Evolutionary conservation across 2,888 invertebrate genomes (phyloP), one percentile per base, ranked within the genome.

Genomic region (Lagria hirta): DNA sequence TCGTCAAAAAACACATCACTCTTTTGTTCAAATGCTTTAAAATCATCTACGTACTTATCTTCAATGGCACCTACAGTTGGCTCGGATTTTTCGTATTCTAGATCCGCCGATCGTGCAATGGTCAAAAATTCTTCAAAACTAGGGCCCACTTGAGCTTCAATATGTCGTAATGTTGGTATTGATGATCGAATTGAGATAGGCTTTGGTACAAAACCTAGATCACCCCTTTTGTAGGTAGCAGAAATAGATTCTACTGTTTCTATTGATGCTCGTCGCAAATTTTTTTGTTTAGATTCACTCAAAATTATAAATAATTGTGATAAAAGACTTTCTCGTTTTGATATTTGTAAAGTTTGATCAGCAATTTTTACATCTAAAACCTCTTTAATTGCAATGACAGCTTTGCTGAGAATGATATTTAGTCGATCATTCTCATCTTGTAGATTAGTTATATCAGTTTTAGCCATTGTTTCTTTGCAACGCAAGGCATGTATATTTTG

Each of bases 181-280:
- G 30, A 46, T 0, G 65, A 57, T 28, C 66, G 49, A 12, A 59
- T 23, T 16, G 66, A 60, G 0, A 66, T 60, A 4, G 68, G 65
- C 57, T 79, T 80, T 0, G 82, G 83, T 48, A 83, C 71, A 51
- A 84, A 82, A 4, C 84, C 84, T 43, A 84, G 75, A 63, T 82
- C 82, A 6, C 84, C 84, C 50, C 78, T 77, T 30, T 75, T 71
- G 54, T 85, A 84, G 12, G 81, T 70, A 7, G 57, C 60, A 7
- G 61, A 57, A 2, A 57, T 43, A 0, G 66, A 63, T 6, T 58
- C 55, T n/a, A 70, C 52, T 2, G 70, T 64, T 13, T 63, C 73
- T 14, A 78, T 60, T 0, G 80, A 79, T 14, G 74, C 74, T 21
- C 74, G 60, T 6, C 62, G 60, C 1, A 63, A 59, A 14, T 70